Evolutionary conservation across 35 echinoderm and acorn worm genomes (phyloP).

Genomic region (Acanthaster planci): DNA sequence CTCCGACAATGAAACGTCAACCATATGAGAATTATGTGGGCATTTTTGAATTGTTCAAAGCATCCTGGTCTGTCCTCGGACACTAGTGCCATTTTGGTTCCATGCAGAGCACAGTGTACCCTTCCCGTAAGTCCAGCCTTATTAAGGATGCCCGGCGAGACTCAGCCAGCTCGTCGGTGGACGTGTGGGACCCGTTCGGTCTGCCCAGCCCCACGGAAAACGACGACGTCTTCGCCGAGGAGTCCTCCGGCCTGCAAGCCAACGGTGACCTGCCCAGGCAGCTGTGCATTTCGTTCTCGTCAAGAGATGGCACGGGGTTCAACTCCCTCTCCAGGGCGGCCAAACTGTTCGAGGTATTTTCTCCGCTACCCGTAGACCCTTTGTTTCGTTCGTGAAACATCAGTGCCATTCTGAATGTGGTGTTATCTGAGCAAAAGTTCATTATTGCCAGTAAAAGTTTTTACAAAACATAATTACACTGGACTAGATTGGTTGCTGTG

Average conservation of each 20-base stretch:
- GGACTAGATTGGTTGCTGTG: too few species aligned
- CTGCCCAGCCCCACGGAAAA: constrained; percentile 65
- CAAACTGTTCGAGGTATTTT: constrained; percentile 73
- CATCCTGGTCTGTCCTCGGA: too few species aligned
- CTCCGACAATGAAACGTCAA: too few species aligned
- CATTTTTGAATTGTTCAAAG: too few species aligned
- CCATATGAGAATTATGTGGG: too few species aligned
- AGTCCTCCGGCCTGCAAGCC: constrained; percentile 24
- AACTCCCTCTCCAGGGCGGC: constrained; percentile 55
- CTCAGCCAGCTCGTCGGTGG: constrained; percentile 66
- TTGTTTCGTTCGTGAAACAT: too few species aligned
- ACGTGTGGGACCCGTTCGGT: constrained; percentile 44
- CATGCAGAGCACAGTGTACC: constrained; percentile 72
- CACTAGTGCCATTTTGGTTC: constrained; percentile 2
- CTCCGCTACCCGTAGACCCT: too few species aligned
- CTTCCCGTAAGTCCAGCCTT: constrained; percentile 70
- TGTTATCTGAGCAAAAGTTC: too few species aligned
- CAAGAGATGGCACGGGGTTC: constrained; percentile 59
- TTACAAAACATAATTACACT: too few species aligned
- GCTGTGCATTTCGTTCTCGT: constrained; percentile 67
- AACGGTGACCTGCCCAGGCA: neutral
- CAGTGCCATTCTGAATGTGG: too few species aligned
- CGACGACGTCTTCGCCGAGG: constrained; percentile 79
- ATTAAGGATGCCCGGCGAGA: constrained; percentile 91
- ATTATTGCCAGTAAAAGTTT: too few species aligned